These are phyloP conservation scores for Sebastes iracundus DNA, from an alignment of 2,797 vertebrate genomes.

Conservation along the genomic window DNA sequence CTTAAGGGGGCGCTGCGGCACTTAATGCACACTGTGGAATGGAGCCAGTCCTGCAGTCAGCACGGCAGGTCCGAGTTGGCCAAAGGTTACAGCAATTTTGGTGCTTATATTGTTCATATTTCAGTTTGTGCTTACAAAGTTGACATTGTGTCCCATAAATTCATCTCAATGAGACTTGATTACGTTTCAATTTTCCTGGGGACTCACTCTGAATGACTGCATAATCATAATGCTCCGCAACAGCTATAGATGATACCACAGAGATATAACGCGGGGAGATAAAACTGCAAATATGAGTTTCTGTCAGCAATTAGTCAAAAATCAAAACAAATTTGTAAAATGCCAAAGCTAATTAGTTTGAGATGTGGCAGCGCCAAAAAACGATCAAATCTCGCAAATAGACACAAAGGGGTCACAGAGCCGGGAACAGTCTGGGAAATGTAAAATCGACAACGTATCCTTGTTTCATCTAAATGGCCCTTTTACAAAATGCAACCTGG, in stretches of 20 bases:
- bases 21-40: neutral
- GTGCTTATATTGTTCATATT: neutral
- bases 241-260: neutral
- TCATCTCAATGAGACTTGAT: neutral
- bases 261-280: neutral
- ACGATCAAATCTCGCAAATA: neutral
- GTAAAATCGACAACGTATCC: neutral
- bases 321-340: neutral
- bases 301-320: constrained; percentile 7
- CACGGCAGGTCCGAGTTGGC: neutral
- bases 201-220: neutral
- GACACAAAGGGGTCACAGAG: neutral
- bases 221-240: neutral
- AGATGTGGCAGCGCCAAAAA: neutral
- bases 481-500: neutral
- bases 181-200: neutral
- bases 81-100: too few species aligned
- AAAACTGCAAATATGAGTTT: neutral
- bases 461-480: neutral
- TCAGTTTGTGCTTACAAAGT: neutral
- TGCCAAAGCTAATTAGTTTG: constrained; percentile 1
- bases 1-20: neutral
- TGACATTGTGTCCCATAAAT: neutral
- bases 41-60: neutral
- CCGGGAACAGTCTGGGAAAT: neutral